Evolutionary conservation across 1,140 invertebrate genomes (phyloP).

Genomic region (Leguminivora glycinivorella): DNA sequence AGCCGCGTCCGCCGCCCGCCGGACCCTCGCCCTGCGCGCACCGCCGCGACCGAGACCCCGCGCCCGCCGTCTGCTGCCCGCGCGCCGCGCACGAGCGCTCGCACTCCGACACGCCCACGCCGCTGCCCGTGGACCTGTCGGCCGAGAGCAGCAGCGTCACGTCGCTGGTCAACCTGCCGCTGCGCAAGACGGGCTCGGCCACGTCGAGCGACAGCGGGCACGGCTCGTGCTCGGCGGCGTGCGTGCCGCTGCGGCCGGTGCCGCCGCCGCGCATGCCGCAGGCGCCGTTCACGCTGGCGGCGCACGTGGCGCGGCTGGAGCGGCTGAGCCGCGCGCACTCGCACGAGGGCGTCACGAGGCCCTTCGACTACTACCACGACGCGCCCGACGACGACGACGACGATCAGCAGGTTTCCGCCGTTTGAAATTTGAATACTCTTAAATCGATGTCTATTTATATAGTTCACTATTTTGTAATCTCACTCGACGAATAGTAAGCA

Average conservation of each 20-base stretch:
- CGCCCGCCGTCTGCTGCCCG: slow-evolving; percentile 65
- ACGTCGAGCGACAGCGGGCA: slow-evolving; percentile 93
- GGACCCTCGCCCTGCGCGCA: slow-evolving; percentile 84
- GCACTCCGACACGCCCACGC: slow-evolving; percentile 92
- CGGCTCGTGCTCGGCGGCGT: slow-evolving; percentile 84
- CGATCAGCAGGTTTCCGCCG: slow-evolving; percentile 78
- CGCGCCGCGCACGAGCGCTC: slow-evolving; percentile 89
- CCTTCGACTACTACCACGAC: slow-evolving; percentile 85
- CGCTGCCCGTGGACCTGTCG: slow-evolving; percentile 93
- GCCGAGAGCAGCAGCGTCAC: slow-evolving; percentile 97
- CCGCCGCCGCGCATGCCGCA: slow-evolving; percentile 83
- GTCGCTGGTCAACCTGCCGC: slow-evolving; percentile 92
- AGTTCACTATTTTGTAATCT: slow-evolving; percentile 73
- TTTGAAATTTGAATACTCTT: slow-evolving; percentile 73
- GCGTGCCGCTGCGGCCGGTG: slow-evolving; percentile 71
- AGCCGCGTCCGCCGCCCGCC: slow-evolving; percentile 84
- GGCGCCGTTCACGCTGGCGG: slow-evolving; percentile 87
- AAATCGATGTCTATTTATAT: slow-evolving; percentile 72
- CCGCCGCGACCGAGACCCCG: slow-evolving; percentile 83
- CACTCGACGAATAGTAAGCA: slow-evolving; percentile 74
- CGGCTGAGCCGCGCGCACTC: slow-evolving; percentile 90
- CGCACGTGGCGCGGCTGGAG: slow-evolving; percentile 88
- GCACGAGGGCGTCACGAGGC: slow-evolving; percentile 89
- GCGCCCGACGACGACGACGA: slow-evolving; percentile 85
- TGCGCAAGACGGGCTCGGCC: slow-evolving; percentile 92